These are phyloP conservation scores for Otus scops DNA, from an alignment of 2,797 vertebrate species.

Conservation along the genomic window DNA sequence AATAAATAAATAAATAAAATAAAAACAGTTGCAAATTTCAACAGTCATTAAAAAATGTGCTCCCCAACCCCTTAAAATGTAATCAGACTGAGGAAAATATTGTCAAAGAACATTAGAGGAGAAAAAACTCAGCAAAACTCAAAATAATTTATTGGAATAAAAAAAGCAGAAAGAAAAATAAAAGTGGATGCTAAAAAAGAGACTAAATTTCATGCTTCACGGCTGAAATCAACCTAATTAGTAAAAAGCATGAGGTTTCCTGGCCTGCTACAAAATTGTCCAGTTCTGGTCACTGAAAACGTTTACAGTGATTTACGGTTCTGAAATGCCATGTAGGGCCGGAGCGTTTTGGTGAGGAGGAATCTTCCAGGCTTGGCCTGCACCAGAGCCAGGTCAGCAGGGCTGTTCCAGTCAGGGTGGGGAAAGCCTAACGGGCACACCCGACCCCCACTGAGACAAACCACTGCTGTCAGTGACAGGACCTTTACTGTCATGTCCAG, in stretches of 20 bases:
- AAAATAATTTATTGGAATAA: not conserved
- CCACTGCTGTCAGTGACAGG: not conserved
- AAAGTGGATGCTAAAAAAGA: not conserved
- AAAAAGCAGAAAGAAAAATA: not conserved
- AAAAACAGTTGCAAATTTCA: not conserved
- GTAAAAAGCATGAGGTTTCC: not conserved
- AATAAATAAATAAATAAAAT: not conserved
- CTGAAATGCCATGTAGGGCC: not conserved
- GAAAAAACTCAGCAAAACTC: not conserved
- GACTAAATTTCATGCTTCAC: not conserved
- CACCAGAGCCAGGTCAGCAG: not conserved
- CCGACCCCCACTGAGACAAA: not conserved
- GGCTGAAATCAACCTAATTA: not conserved
- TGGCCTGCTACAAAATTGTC: not conserved
- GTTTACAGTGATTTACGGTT: not conserved
- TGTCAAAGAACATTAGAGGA: not conserved
- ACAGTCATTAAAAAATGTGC: not conserved
- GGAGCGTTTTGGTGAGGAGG: not conserved
- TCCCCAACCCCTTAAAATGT: not conserved
- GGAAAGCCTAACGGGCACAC: not conserved
- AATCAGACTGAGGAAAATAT: not conserved
- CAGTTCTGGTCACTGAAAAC: not conserved
- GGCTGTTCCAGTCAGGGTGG: too few species aligned
- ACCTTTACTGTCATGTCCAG: not conserved
- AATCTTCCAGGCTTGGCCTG: too few species aligned